Percentiles rank a stretch among this genome's conserved stretches.
These are phyloP conservation scores for Amphiura filiformis DNA, from an alignment of 35 echinoderm and acorn worm genomes.

Conservation along the genomic window DNA sequence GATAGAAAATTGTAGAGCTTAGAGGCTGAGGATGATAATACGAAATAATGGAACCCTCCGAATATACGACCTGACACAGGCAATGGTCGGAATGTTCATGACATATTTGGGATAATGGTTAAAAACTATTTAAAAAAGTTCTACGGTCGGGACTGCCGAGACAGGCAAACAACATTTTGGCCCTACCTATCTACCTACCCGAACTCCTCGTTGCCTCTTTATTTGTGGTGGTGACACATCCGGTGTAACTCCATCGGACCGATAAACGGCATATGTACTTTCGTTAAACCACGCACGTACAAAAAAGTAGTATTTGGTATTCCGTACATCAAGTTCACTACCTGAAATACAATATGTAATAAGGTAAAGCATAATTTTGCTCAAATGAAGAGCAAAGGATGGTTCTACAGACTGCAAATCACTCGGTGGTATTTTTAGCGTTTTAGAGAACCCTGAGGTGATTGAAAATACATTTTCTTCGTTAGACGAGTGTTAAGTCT, in stretches of 20 bases:
- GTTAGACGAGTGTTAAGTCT: too few species aligned
- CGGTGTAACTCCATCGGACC: slow-evolving; percentile 27
- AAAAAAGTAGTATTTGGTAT: neutral
- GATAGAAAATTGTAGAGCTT: too few species aligned
- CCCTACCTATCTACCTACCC: neutral
- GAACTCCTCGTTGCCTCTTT: neutral
- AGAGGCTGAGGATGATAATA: too few species aligned
- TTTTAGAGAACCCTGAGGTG: too few species aligned
- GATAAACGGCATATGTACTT: slow-evolving; percentile 9
- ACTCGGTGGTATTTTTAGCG: neutral
- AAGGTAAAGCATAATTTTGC: neutral
- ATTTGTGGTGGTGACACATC: slow-evolving; percentile 6
- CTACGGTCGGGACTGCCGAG: too few species aligned
- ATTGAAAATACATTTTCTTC: too few species aligned
- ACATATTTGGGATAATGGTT: too few species aligned
- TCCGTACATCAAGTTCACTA: neutral
- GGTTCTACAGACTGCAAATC: neutral
- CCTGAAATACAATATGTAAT: neutral
- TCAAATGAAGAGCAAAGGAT: neutral
- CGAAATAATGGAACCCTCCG: too few species aligned
- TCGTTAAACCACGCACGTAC: slow-evolving; percentile 27
- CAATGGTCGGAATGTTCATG: too few species aligned
- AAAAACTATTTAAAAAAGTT: too few species aligned
- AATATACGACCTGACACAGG: too few species aligned
- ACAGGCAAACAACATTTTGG: neutral